Evolutionary conservation across 2,113 vertebrate genomes (phyloP), one percentile per base, ranked within the genome.

Genomic region (Alethe diademata): DNA sequence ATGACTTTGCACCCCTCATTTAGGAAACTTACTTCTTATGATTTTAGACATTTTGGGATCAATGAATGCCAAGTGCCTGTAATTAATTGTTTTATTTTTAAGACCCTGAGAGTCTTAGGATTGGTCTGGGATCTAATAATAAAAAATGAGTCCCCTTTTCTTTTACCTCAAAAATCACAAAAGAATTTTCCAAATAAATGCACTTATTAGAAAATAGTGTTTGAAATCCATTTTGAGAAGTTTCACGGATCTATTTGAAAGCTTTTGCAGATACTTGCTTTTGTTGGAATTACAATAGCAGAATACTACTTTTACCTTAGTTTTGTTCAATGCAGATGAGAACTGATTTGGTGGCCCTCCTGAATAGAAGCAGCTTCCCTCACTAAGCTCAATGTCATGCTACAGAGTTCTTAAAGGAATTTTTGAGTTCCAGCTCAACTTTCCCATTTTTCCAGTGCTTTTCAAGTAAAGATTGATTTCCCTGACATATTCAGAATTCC

Each of bases 1-100:
- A 61, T 88, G 95, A 51, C 23, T 95, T 97, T 97, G 95, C 96
- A 96, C 82, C 88, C 72, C 64, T 95, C 79, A 54, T 60, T 42
- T 58, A 62, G 43, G 22, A 69, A 62, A 53, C 3, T 56, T 64
- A 19, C 3, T n/a, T 38, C 35, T 47, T 64, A 25, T 42, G 36
- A 36, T 65, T 78, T 85, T 45, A 72, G 33, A 36, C 9, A 2
- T 88, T 83, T 79, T 58, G 54, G 12, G 33, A 76, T 76, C n/a
- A 31, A 18, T 48, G 26, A 75, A 40, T 36, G 28, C 14, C 57
- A 76, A 56, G 11, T 60, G 11, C 57, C 14, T 61, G 2, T n/a
- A 56, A 67, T 69, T 38, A 78, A 60, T 48, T 43, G 20, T 67
- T 87, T 54, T 74, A 18, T 60, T 87, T 90, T 85, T 70, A 57